phyloP scores from a whole-genome alignment of 2,888 invertebrate species.

The Byasa hedistus region DNA sequence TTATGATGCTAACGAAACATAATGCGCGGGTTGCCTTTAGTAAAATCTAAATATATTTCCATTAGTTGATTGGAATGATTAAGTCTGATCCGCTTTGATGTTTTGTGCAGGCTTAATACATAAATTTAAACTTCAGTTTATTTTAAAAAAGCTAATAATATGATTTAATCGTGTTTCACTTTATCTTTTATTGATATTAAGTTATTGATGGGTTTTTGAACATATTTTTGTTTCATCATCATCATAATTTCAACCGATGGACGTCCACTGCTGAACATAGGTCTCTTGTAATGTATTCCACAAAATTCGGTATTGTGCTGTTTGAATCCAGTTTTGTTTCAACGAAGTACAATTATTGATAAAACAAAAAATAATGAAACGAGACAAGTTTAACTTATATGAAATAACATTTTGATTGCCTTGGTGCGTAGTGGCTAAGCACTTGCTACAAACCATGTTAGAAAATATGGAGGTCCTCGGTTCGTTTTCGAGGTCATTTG shows the following conservation, averaged over 20 bases:
- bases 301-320: too few relatives aligned
- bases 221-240: too few relatives aligned
- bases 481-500: too few relatives aligned
- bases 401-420: too few relatives aligned
- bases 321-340: constrained; percentile 5
- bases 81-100: constrained; percentile 28
- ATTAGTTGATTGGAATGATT: constrained; percentile 27
- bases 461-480: too few relatives aligned
- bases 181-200: constrained; percentile 20
- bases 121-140: constrained; percentile 1
- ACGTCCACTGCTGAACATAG: too few relatives aligned
- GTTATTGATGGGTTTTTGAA: constrained; percentile 15
- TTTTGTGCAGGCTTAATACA: constrained; percentile 19
- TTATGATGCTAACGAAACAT: constrained; percentile 19
- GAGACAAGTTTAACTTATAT: not conserved
- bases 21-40: constrained; percentile 16
- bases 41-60: constrained; percentile 26
- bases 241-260: too few relatives aligned
- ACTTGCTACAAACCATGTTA: too few relatives aligned
- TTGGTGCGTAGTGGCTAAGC: too few relatives aligned
- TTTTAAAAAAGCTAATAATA: constrained; percentile 6
- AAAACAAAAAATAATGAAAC: not conserved
- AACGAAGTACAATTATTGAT: not conserved
- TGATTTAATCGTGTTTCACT: constrained; percentile 5
- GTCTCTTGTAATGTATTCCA: too few relatives aligned